Base-by-base conservation (phyloP, 2,113 vertebrate species). In the Microtus richardsoni region DNA sequence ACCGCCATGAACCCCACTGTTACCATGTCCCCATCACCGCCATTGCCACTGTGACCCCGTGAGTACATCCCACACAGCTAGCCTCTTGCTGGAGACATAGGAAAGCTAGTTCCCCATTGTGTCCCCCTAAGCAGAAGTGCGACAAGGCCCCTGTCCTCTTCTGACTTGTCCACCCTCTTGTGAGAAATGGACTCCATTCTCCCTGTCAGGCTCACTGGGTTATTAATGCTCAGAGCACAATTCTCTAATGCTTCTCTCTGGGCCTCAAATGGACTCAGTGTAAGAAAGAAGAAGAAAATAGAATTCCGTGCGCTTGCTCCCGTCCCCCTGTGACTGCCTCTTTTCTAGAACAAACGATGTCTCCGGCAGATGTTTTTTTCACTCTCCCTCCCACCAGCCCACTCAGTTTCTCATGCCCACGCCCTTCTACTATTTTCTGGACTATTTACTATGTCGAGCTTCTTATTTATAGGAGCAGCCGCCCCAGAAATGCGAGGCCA, bases 361-460 rank as follows among this genome's bases (percentile, higher is more conserved):
- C 71, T 88, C 74, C n/a, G n/a, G 91, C 13, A 30, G 73, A 68
- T 88, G 8, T 58, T 96, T 88, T 88, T 52, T 77, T 62, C 79
- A 13, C 79, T 73, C 30, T 64, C 16, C 17, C 14, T 73, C 44
- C 80, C 39, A 41, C 44, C 70, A 94, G 52, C 71, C 36, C 73
- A 49, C 28, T 85, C 68, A 58, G 41, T 47, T 91, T 80, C 88
- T 88, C 16, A 47, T 89, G 90, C 71, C 73, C 75, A 68, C 8
- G 4, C 36, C 33, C 19, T 80, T 30, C 78, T 54, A 74, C 88
- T 92, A 95, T 82, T 89, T 75, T 91, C 94, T 94, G 86, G 73
- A 68, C 52, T 91, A 5, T 95, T 95, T 89, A 93, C 60, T 70
- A 83, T 58, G 44, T 54, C 79, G 78, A 93, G 54, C 13, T 44